phyloP scores from a whole-genome alignment of 2,888 invertebrate species.

The Listrodromus nycthemerus region DNA sequence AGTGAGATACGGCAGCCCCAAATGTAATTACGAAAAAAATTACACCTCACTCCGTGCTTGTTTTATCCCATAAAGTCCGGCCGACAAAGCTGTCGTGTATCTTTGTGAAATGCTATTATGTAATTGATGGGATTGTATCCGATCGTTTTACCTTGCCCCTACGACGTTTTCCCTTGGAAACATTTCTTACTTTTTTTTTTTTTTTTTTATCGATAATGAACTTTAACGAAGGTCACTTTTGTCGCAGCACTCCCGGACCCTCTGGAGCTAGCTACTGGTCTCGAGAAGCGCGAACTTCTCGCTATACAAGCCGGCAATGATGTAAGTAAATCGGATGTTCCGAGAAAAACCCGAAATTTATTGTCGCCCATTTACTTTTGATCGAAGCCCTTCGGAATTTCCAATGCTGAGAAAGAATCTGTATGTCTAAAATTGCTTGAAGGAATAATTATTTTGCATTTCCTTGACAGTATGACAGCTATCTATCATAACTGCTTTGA shows the following conservation, averaged over 20 bases:
- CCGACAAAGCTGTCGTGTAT: background rate
- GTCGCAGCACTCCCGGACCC: constrained; percentile 92
- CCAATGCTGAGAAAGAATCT: background rate
- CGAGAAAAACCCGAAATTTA: constrained; percentile 6
- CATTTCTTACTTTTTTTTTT: background rate
- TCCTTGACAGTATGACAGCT: constrained; percentile 14
- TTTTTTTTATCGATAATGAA: constrained; percentile 41
- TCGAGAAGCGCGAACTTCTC: constrained; percentile 95
- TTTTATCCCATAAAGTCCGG: background rate
- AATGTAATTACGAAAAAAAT: constrained; percentile 55
- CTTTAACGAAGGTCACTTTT: constrained; percentile 50
- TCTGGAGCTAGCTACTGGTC: constrained; percentile 96
- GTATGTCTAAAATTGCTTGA: background rate
- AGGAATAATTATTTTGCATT: background rate
- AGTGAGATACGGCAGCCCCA: constrained; percentile 57
- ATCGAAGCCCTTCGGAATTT: background rate
- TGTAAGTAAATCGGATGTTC: constrained; percentile 83
- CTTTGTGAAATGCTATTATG: constrained; percentile 57
- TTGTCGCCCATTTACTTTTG: background rate
- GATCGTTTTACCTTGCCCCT: constrained; percentile 16
- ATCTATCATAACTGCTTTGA: background rate
- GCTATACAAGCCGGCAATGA: constrained; percentile 95
- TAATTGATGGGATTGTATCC: constrained; percentile 59
- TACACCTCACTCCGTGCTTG: background rate
- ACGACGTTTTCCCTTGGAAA: constrained; percentile 32